Conservation (phyloP, 2,113 vertebrate species). For the Dasyornis broadbenti region DNA sequence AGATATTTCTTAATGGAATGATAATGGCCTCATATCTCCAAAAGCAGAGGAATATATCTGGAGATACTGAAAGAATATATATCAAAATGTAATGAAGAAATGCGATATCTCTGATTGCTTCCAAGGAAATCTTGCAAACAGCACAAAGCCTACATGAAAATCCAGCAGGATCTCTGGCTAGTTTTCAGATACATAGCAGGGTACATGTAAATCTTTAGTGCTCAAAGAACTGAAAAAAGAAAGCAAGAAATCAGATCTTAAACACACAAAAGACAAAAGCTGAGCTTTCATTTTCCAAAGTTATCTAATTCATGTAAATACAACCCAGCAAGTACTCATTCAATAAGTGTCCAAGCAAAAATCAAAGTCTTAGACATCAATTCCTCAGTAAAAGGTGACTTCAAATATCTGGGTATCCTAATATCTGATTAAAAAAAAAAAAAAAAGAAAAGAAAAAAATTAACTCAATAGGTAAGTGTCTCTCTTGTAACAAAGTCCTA, state of each 20-base stretch:
- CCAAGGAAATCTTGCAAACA: neutral
- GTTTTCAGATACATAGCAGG: neutral
- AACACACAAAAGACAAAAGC: neutral
- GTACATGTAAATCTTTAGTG: neutral
- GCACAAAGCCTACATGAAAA: neutral
- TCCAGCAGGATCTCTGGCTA: neutral
- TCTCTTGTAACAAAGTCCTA: neutral
- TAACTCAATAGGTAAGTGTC: neutral
- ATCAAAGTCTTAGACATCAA: slow-evolving; percentile 37
- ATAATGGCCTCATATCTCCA: neutral
- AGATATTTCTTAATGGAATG: neutral
- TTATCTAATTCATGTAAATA: neutral
- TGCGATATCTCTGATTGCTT: neutral
- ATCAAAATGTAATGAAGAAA: neutral
- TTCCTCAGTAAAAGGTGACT: slow-evolving; percentile 2
- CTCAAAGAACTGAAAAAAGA: neutral
- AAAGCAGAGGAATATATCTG: neutral
- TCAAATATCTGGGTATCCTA: neutral
- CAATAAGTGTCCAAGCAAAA: neutral
- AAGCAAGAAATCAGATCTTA: neutral
- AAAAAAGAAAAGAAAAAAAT: neutral
- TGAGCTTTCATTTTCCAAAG: slow-evolving; percentile 7
- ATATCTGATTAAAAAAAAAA: neutral
- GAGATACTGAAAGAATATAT: neutral
- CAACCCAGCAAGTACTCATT: neutral